Base-by-base conservation (phyloP, 2,113 vertebrate genomes). In the Oreochromis aureus region DNA sequence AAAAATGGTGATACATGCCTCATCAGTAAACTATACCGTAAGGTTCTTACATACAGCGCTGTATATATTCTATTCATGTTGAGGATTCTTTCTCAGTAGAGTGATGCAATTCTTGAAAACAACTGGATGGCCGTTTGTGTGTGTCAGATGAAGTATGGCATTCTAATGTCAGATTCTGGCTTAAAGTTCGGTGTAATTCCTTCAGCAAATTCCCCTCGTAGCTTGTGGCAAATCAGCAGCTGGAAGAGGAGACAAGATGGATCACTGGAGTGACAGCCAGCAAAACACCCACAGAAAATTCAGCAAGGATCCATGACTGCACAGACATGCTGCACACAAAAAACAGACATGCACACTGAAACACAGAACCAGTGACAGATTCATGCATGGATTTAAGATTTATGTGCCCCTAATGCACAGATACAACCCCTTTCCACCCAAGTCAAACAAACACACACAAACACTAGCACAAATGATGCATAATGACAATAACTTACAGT, bases 231-330 rank as follows among this genome's bases (percentile, higher is more conserved):
- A 69, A 91, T 87, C 85, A 87, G 73, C 88, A 92, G 81, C 92
- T 88, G 85, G 51, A 27, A 71, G 22, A 84, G 63, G 27, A 89
- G 76, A 83, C 36, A 73, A 91, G 83, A 91, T 87, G 80, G 89
- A 94, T 89, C 6, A 24, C 36, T 22, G 41, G 80, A 85, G 39
- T 39, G 81, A 86, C 86, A 79, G 89, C 82, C n/a, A 87, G 81
- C 56, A 78, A 93, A 91, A 90, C 84, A 91, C 84, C 82, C 69
- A 81, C 84, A 86, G 69, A 86, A 84, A 90, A 55, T 83, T 89
- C 15, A 4, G 56, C 53, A 30, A 41, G 53, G 46, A 81, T 85
- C 76, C 79, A 61, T 55, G 83, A 73, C 84, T 63, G 73, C 78
- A 69, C 34, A 85, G 54, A 73, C 86, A 55, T 34, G 48, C 15